Evolutionary conservation across 2,797 vertebrate species (phyloP).

Genomic region (Hoplostethus atlanticus): DNA sequence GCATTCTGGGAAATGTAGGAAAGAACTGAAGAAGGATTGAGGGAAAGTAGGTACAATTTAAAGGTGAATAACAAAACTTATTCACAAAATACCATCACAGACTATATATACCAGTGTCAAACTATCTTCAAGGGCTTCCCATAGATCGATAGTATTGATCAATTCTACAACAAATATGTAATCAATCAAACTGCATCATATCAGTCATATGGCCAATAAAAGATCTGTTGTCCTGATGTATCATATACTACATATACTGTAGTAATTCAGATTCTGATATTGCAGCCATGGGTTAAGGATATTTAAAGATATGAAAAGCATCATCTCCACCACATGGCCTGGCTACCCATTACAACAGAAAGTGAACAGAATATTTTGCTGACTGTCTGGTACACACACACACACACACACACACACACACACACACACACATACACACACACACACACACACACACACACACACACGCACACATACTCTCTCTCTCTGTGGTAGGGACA

Average conservation of each 20-base stretch:
- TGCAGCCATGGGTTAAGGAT: conserved; percentile 5
- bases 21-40: no score
- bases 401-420: neutral
- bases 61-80: no score
- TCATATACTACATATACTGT: neutral
- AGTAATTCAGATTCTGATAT: neutral
- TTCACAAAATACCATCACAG: no score
- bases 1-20: no score
- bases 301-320: conserved; percentile 6
- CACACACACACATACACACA: conserved; percentile 17
- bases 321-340: conserved; percentile 17
- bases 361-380: conserved; percentile 15
- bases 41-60: no score
- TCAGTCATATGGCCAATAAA: neutral
- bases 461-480: conserved; percentile 20
- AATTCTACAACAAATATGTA: no score
- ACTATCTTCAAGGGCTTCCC: no score
- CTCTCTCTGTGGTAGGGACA: conserved; percentile 67
- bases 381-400: neutral
- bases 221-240: neutral
- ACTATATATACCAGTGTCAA: no score
- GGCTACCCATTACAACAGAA: conserved; percentile 24
- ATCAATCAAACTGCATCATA: no score
- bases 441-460: neutral
- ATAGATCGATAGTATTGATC: no score